These are phyloP conservation scores for Phalacrocorax brasilianus DNA, from an alignment of 2,113 vertebrate species.

Conservation along the genomic window DNA sequence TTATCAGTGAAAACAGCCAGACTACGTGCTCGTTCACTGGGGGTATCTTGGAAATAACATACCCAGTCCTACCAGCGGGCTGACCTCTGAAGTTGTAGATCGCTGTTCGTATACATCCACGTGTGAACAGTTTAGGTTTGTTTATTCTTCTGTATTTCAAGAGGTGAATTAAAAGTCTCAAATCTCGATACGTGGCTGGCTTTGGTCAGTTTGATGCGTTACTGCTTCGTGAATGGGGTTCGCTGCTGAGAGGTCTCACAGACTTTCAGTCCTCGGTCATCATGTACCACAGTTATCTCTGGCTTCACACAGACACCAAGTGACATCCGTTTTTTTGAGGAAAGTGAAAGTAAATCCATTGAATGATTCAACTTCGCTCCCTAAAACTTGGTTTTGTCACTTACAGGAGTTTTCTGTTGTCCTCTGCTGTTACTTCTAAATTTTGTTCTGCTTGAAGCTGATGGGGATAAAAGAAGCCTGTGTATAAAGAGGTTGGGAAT, in stretches of 20 bases:
- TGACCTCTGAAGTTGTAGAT: fast-evolving
- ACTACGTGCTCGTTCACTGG: fast-evolving
- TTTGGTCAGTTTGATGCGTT: fast-evolving
- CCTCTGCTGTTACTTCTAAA: not conserved
- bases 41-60: not conserved
- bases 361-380: not conserved
- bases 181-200: fast-evolving
- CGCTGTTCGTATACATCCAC: fast-evolving
- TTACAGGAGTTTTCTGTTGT: fast-evolving
- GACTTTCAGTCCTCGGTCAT: fast-evolving
- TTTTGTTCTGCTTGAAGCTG: not conserved
- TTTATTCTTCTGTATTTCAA: not conserved
- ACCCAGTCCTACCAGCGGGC: not conserved
- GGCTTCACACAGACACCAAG: not conserved
- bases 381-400: not conserved
- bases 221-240: not conserved
- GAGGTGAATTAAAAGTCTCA: not conserved
- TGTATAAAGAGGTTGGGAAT: not conserved
- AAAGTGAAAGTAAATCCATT: not conserved
- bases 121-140: not conserved
- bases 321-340: not conserved
- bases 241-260: not conserved
- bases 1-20: not conserved
- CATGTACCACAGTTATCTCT: fast-evolving
- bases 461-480: not conserved